Evolutionary conservation across 2,888 invertebrate genomes (phyloP), one percentile per base, ranked within the genome.

Genomic region (Polymixis lichenea): DNA sequence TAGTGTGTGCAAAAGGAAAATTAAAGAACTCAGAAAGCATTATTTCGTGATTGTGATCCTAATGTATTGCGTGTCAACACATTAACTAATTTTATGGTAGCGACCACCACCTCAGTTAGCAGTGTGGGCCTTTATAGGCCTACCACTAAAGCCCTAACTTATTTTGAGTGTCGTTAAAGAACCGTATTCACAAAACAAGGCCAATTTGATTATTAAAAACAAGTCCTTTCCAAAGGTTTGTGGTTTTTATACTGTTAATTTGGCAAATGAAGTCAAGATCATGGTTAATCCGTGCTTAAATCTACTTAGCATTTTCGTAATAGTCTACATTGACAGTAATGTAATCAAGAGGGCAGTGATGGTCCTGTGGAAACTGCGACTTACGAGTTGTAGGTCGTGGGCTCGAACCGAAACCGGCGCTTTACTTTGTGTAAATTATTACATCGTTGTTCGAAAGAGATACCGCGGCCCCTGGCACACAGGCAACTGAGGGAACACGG

Each of bases 81-180:
- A 80, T 80, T 80, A 74, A 55, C 77, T 77, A 77, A 81, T 75
- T 77, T 75, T 64, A 81, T 75, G 28, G 49, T 9, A 11, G 51
- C 58, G 1, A 38, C 73, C 25, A 49, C 38, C 22, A 25, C 49
- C n/a, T 13, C 60, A 53, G 43, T 53, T 60, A n/a, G 11, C n/a
- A 53, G 28, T 53, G 61, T 76, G 79, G 46, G 80, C 49, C 38
- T 61, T 78, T 32, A 76, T 25, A 49, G 25, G n/a, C 25, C n/a
- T 53, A 46, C 46, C 46, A 80, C 32, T 53, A 53, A 32, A 1
- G 13, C 22, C 17, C 13, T 49, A 25, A 65, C 32, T 32, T 5
- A 2, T 4, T 32, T 3, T 13, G 15, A 28, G 8, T 5, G 53
- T 49, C 53, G 19, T 80, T 17, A 80, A 74, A 51, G n/a, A 56